Base-by-base conservation (phyloP, 2,113 vertebrate genomes). In the Grus americana region DNA sequence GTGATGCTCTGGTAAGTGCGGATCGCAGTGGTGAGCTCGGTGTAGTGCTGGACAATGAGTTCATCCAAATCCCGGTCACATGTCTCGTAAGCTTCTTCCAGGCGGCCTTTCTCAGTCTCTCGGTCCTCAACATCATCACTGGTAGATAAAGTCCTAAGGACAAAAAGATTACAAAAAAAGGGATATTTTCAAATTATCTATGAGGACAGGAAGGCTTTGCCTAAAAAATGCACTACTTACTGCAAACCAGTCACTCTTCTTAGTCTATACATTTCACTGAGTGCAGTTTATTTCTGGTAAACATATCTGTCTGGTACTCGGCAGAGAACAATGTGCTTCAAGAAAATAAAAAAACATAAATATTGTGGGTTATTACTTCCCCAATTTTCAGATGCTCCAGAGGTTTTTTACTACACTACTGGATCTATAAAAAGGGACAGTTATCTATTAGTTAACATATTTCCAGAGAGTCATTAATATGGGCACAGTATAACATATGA, bases 1-100 rank as follows among this genome's bases (percentile, higher is more conserved):
- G 99, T 99, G 98, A 99, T 99, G 98, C 99, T 99, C 98, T 99
- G 99, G 98, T 99, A 99, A 1, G 99, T 99, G 96, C 98, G 98
- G 95, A 99, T 99, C 55, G 99, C 99, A 0, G 99, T 99, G 29
- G 99, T 99, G 52, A 99, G 97, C 87, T 99, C 99, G 0, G 99
- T 99, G 95, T 99, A 99, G 97, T 99, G 99, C 96, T 99, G 99
- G 44, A 99, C 99, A 5, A 99, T 99, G 90, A 99, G 95, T 79
- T 99, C 98, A 65, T 99, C 99, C 96, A 99, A 94, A 88, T 99
- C 99, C 15, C 97, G 98, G 96, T 99, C 99, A 9, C 99, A 99
- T 3, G 98, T 99, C 95, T 99, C 99, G 11, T 99, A 99, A 12
- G 99, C 99, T 79, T 99, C 99, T 92, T 99, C 99, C 92, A 99